Percentiles rank a stretch among this genome's conserved stretches.
These are phyloP conservation scores for Parnassius glacialis DNA, from an alignment of 2,888 invertebrate genomes.

Conservation along the genomic window DNA sequence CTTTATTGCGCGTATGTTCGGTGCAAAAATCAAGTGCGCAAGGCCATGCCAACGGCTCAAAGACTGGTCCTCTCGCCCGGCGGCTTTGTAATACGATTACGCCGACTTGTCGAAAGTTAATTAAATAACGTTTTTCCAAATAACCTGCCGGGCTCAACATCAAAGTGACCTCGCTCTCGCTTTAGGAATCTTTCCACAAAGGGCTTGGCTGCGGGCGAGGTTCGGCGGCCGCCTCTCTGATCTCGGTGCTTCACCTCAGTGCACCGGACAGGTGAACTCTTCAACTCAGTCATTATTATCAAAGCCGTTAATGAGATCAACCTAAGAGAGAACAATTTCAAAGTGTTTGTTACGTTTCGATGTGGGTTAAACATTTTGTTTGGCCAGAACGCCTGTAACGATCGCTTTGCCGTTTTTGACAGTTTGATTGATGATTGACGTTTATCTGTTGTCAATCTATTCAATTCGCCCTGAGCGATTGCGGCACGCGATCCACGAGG, in stretches of 20 bases:
- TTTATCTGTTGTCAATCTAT: constrained; percentile 60
- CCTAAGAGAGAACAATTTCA: neutral
- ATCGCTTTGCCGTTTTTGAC: constrained; percentile 43
- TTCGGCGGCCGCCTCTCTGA: constrained; percentile 52
- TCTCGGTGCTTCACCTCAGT: constrained; percentile 44
- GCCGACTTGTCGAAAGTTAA: constrained; percentile 79
- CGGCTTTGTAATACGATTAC: constrained; percentile 80
- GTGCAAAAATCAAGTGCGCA: constrained; percentile 76
- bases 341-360: constrained; percentile 15
- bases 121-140: constrained; percentile 81
- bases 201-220: constrained; percentile 67
- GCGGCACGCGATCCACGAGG: constrained; percentile 53
- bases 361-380: constrained; percentile 9
- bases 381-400: constrained; percentile 33
- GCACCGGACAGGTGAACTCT: constrained; percentile 63
- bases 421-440: constrained; percentile 65
- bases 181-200: constrained; percentile 71
- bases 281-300: constrained; percentile 50
- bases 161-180: constrained; percentile 65
- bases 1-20: constrained; percentile 70
- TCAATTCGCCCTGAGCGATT: constrained; percentile 55
- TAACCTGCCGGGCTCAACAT: constrained; percentile 72
- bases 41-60: constrained; percentile 55
- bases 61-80: constrained; percentile 72
- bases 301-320: constrained; percentile 36